Percentiles rank a stretch among this genome's conserved stretches.
Evolutionary conservation across 2,113 vertebrate genomes (phyloP).

Genomic region (Mastomys coucha): DNA sequence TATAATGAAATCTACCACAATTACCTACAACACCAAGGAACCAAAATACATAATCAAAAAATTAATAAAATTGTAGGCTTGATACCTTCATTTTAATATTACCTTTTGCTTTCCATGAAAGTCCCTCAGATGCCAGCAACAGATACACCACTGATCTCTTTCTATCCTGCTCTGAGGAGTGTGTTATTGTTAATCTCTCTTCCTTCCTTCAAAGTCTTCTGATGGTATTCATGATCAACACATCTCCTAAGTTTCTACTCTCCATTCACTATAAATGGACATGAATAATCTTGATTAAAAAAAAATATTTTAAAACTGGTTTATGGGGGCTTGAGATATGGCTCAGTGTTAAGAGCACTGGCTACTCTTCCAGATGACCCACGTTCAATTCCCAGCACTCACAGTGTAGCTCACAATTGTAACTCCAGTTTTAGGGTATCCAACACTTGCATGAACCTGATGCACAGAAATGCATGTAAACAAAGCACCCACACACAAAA

Average conservation of each 20-base stretch:
- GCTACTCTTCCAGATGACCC: not conserved
- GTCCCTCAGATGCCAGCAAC: not conserved
- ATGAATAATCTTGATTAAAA: not conserved
- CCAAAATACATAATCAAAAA: not conserved
- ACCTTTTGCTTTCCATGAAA: not conserved
- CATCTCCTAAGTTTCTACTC: not conserved
- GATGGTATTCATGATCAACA: no score
- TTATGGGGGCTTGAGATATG: no score
- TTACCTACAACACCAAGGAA: not conserved
- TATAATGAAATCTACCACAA: constrained; percentile 24
- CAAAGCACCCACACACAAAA: not conserved
- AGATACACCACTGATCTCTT: not conserved
- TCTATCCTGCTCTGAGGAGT: not conserved
- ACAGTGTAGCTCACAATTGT: not conserved
- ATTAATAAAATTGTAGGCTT: not conserved
- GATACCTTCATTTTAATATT: not conserved
- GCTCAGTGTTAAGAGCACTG: not conserved
- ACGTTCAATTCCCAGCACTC: not conserved
- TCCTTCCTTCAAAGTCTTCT: not conserved
- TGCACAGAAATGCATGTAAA: not conserved
- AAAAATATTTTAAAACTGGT: constrained; percentile 1
- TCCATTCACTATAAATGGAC: not conserved
- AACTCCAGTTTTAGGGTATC: not conserved
- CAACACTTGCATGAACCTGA: not conserved
- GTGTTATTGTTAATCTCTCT: not conserved